phyloP scores from a whole-genome alignment of 2,888 invertebrate genomes.

The Eupithecia exiguata region DNA sequence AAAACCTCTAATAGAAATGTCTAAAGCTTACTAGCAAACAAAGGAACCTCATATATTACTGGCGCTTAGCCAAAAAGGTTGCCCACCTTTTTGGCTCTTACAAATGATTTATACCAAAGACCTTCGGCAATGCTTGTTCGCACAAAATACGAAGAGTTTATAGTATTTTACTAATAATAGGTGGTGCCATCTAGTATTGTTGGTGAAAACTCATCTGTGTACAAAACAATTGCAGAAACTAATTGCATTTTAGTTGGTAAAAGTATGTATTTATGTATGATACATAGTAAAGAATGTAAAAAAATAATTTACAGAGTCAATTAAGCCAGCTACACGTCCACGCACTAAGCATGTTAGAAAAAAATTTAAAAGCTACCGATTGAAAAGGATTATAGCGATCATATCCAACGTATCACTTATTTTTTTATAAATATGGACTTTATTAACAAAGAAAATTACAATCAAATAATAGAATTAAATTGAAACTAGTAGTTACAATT shows the following conservation, averaged over 20 bases:
- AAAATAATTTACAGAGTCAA: too few relatives aligned
- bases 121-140: slow-evolving; percentile 21
- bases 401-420: too few relatives aligned
- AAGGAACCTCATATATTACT: slow-evolving; percentile 33
- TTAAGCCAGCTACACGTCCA: too few relatives aligned
- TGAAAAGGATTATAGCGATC: too few relatives aligned
- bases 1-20: not conserved
- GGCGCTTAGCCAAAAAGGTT: slow-evolving; percentile 39
- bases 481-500: too few relatives aligned
- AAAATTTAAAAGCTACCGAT: too few relatives aligned
- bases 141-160: not conserved
- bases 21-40: slow-evolving; percentile 16
- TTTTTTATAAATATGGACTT: too few relatives aligned
- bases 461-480: too few relatives aligned
- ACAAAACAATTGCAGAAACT: not conserved
- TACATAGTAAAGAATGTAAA: too few relatives aligned
- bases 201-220: not conserved
- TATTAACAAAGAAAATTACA: too few relatives aligned
- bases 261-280: too few relatives aligned
- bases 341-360: too few relatives aligned
- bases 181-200: not conserved
- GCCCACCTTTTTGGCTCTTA: slow-evolving; percentile 17
- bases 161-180: not conserved
- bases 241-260: not conserved
- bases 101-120: slow-evolving; percentile 39